These are phyloP conservation scores for Cydia pomonella DNA, from an alignment of 1,140 invertebrate species.

Conservation along the genomic window DNA sequence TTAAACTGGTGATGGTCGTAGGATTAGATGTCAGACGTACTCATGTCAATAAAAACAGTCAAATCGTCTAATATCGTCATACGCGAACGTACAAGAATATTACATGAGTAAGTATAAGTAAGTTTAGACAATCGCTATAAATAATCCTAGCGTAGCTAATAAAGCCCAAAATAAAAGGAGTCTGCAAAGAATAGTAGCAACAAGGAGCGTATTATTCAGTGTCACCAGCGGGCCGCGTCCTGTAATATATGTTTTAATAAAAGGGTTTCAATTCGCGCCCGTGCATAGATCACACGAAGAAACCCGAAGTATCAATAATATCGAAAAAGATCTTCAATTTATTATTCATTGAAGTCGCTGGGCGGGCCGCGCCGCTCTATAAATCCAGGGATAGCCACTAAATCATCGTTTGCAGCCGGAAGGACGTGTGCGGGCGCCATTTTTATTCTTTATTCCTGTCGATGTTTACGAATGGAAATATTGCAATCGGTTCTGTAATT, in stretches of 20 bases:
- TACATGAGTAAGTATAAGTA: slow-evolving; percentile 1
- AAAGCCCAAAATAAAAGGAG: slow-evolving; percentile 70
- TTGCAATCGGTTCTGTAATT: slow-evolving; percentile 37
- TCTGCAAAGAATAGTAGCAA: slow-evolving; percentile 70
- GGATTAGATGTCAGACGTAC: too few species aligned
- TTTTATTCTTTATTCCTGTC: slow-evolving; percentile 52
- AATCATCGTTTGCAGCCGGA: slow-evolving; percentile 58
- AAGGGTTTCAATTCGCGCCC: slow-evolving; percentile 72
- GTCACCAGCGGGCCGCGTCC: slow-evolving; percentile 70
- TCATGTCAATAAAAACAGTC: too few species aligned
- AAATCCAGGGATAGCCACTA: slow-evolving; percentile 58
- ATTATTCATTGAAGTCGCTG: slow-evolving; percentile 65
- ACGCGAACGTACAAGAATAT: not conserved
- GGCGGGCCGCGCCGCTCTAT: slow-evolving; percentile 51
- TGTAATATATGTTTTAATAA: slow-evolving; percentile 80
- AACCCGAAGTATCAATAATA: slow-evolving; percentile 69
- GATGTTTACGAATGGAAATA: slow-evolving; percentile 46
- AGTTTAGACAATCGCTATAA: slow-evolving; percentile 50
- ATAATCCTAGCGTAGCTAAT: slow-evolving; percentile 64
- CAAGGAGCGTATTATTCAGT: slow-evolving; percentile 77
- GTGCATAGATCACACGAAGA: slow-evolving; percentile 64
- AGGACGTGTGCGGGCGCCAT: slow-evolving; percentile 48
- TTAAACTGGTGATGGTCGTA: too few species aligned
- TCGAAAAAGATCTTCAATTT: slow-evolving; percentile 67
- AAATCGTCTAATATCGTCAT: too few species aligned